phyloP scores from a whole-genome alignment of 1,140 invertebrate genomes.

The Gryon sp. region DNA sequence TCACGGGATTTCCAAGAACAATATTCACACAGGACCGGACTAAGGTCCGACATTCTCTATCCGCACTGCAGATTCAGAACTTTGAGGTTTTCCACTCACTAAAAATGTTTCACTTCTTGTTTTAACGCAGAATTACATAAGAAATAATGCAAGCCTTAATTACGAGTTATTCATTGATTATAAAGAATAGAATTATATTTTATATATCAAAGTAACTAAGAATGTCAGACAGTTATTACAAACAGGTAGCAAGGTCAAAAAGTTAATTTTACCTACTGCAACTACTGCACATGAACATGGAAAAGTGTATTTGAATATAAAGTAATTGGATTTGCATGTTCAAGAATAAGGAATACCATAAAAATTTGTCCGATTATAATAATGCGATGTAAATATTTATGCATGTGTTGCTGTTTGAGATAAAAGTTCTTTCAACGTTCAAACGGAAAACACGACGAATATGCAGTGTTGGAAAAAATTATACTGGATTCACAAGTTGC shows the following conservation, averaged over 20 bases:
- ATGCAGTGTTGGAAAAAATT: conserved; percentile 14
- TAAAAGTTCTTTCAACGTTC: conserved; percentile 17
- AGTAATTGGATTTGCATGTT: too few relatives aligned
- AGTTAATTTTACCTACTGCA: too few relatives aligned
- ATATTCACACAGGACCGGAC: conserved; percentile 66
- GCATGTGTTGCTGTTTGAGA: neutral
- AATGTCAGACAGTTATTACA: too few relatives aligned
- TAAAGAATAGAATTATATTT: conserved; percentile 1
- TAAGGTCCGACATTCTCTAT: conserved; percentile 57
- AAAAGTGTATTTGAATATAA: too few relatives aligned
- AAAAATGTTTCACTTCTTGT: conserved; percentile 44
- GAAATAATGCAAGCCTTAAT: conserved; percentile 15
- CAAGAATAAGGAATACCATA: too few relatives aligned
- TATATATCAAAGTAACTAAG: too few relatives aligned
- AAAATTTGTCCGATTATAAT: neutral
- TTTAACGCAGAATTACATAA: conserved; percentile 23
- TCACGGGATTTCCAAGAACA: conserved; percentile 71
- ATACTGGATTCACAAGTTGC: conserved; percentile 14
- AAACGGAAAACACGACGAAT: neutral
- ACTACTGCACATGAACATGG: too few relatives aligned
- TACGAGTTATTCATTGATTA: conserved; percentile 8
- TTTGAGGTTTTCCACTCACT: conserved; percentile 49
- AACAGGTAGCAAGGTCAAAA: too few relatives aligned
- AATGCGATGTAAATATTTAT: conserved; percentile 6
- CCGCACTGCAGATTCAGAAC: conserved; percentile 30